Percentiles rank a stretch among this genome's conserved stretches.
phyloP scores from a whole-genome alignment of 2,888 invertebrate genomes.

The Trissoscelio sp. region DNA sequence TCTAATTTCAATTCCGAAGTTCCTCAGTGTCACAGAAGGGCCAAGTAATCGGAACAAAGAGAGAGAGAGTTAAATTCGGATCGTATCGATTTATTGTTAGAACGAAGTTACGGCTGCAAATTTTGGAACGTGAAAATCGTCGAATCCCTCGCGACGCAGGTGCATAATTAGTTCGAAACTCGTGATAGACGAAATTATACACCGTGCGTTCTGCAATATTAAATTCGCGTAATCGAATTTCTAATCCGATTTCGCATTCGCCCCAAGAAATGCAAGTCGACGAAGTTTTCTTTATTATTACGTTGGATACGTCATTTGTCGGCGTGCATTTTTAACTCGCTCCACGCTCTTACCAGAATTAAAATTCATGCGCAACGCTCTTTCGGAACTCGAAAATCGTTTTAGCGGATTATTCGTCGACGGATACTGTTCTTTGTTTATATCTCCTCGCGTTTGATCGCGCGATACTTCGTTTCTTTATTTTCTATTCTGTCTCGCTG shows the following conservation, averaged over 20 bases:
- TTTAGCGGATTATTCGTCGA: background rate
- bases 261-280: too few species aligned
- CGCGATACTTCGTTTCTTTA: background rate
- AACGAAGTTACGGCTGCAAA: conserved; percentile 6
- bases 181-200: conserved; percentile 16
- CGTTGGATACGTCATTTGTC: background rate
- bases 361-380: background rate
- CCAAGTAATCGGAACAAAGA: too few species aligned
- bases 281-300: conserved; percentile 4
- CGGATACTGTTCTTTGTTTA: background rate
- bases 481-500: background rate
- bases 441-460: background rate
- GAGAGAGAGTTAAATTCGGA: too few species aligned
- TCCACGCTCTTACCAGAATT: background rate
- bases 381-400: background rate
- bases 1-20: background rate
- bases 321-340: background rate
- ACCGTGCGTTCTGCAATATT: conserved; percentile 1
- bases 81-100: conserved; percentile 15
- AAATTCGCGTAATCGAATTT: conserved; percentile 20
- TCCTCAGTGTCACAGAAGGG: too few species aligned
- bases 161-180: conserved; percentile 24
- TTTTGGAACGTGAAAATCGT: conserved; percentile 16
- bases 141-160: background rate
- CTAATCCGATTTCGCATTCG: conserved; percentile 10